These are phyloP conservation scores for Drosophila tani DNA, from an alignment of 1,140 invertebrate species.

Conservation along the genomic window DNA sequence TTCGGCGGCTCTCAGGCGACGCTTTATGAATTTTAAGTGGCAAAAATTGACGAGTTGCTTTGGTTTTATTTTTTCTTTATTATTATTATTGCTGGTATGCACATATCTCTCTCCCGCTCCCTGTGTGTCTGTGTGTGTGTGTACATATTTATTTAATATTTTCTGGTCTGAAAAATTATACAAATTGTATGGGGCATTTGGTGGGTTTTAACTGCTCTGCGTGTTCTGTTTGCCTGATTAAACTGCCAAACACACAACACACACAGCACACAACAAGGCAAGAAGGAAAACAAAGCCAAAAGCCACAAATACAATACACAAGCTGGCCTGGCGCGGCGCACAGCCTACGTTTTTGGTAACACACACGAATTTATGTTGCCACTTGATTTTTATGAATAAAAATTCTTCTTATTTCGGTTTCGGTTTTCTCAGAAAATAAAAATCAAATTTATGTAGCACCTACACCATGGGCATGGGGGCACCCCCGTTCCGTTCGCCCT, in stretches of 20 bases:
- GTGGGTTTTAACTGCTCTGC: slow-evolving; percentile 74
- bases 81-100: slow-evolving; percentile 52
- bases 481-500: neutral
- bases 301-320: slow-evolving; percentile 13
- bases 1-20: slow-evolving; percentile 40
- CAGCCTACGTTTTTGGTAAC: slow-evolving; percentile 68
- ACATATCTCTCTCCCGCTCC: neutral
- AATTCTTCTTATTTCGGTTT: slow-evolving; percentile 71
- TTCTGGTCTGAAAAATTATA: slow-evolving; percentile 71
- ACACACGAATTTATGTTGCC: slow-evolving; percentile 72
- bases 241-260: slow-evolving; percentile 13
- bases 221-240: slow-evolving; percentile 77
- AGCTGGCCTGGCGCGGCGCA: slow-evolving; percentile 1
- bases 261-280: too few relatives aligned
- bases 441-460: slow-evolving; percentile 83
- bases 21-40: slow-evolving; percentile 81
- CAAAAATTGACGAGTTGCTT: slow-evolving; percentile 78
- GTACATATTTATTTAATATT: slow-evolving; percentile 73
- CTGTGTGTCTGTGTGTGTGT: slow-evolving; percentile 11
- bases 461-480: slow-evolving; percentile 14
- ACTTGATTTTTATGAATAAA: slow-evolving; percentile 75
- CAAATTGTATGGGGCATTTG: slow-evolving; percentile 73
- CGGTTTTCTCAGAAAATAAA: slow-evolving; percentile 66
- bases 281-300: slow-evolving; percentile 4
- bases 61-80: slow-evolving; percentile 81